Evolutionary conservation across 2,113 vertebrate species (phyloP), one percentile per base, ranked within the genome.

Genomic region (Triplophysa tibetana): DNA sequence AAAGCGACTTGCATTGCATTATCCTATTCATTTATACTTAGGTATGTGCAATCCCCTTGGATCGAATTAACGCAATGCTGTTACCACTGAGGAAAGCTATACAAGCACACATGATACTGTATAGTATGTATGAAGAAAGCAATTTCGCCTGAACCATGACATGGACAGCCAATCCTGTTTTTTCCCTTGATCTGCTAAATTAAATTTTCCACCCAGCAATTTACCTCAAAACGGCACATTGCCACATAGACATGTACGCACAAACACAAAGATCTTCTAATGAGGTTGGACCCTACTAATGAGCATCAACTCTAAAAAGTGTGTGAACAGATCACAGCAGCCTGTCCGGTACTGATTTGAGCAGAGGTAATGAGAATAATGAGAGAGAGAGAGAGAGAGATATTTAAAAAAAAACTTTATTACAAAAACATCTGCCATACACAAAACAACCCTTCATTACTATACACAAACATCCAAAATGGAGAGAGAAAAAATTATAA

Each of bases 291-390:
- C 83, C 82, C 65, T 26, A 24, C 88, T 92, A 92, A 92, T 65
- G 81, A 93, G 90, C 82, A 29, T 43, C 77, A 88, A 90, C 87
- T 86, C 88, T 91, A 89, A 89, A 86, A 86, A 92, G 91, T 87
- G 77, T 90, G 90, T 75, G 89, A 91, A 93, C 90, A 92, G 91
- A 91, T 92, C 90, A 86, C 90, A 92, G 90, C 88, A 72, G 89
- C 90, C 83, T 90, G 91, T 92, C 90, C 86, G 73, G 76, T 33
- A 8, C 85, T 93, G 93, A 94, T 92, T 91, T 91, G 91, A 92
- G 83, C 83, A 72, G 68, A 89, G 70, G 85, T 92, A 92, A 93
- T 92, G 90, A 93, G 88, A 92, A 91, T 93, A 93, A 94, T 92
- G 45, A 77, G 65, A 60, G 81, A 69, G 45, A 12, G 33, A 24